Percentiles rank a stretch among this genome's conserved stretches.
Evolutionary conservation across 2,797 vertebrate genomes (phyloP).

Genomic region (Platalea minor): DNA sequence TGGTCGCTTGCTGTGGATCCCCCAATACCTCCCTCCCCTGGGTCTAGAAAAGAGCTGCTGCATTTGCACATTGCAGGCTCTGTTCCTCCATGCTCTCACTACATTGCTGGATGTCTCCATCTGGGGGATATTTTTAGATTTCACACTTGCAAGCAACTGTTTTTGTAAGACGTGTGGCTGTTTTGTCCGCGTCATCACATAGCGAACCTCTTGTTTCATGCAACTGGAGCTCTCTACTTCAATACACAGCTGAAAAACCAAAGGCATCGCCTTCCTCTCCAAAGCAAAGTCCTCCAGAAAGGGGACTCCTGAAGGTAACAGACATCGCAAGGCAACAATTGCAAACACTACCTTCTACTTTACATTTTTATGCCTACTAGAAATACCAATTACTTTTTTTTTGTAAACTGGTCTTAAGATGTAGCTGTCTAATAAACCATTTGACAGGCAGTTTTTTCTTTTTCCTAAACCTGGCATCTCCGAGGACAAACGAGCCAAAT

Average conservation of each 20-base stretch:
- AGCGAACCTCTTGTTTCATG: neutral
- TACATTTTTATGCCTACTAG: neutral
- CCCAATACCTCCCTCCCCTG: neutral
- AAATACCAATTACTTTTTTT: neutral
- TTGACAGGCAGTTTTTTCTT: neutral
- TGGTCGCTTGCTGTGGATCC: accelerated
- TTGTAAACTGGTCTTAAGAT: neutral
- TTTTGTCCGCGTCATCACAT: neutral
- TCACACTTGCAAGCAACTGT: neutral
- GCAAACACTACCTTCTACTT: neutral
- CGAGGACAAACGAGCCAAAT: neutral
- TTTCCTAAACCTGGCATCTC: neutral
- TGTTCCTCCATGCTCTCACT: neutral
- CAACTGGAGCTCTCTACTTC: neutral
- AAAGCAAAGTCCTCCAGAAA: neutral
- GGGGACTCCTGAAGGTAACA: neutral
- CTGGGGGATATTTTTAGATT: neutral
- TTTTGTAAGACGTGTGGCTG: neutral
- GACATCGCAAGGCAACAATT: neutral
- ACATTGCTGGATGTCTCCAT: neutral
- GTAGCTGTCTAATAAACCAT: neutral
- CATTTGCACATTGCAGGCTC: neutral
- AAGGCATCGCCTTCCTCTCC: neutral
- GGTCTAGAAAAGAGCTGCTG: neutral
- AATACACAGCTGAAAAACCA: neutral